These are phyloP conservation scores for Sepiola atlantica DNA, from an alignment of 2,888 invertebrate genomes.

Conservation along the genomic window DNA sequence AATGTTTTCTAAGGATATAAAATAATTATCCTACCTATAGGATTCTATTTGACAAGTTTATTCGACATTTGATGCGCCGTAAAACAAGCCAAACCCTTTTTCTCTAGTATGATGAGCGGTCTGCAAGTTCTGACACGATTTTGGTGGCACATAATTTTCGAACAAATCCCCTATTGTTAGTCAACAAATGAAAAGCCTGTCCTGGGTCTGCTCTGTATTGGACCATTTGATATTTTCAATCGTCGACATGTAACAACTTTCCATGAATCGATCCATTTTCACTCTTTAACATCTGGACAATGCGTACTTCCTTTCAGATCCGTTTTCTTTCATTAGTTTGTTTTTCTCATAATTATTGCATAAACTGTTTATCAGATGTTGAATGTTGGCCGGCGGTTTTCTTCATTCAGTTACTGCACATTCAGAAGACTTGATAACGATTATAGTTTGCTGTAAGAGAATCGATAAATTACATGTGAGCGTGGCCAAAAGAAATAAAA, in stretches of 20 bases:
- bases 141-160: background rate
- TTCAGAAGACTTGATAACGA: too few relatives aligned
- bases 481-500: too few relatives aligned
- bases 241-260: too few relatives aligned
- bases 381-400: too few relatives aligned
- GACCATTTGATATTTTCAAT: background rate
- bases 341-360: background rate
- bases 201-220: background rate
- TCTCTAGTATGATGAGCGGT: background rate
- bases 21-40: too few relatives aligned
- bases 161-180: background rate
- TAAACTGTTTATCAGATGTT: background rate
- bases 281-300: background rate
- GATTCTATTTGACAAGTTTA: too few relatives aligned
- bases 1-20: too few relatives aligned
- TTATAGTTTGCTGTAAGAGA: too few relatives aligned
- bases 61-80: too few relatives aligned
- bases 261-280: background rate
- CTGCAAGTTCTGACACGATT: background rate
- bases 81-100: too few relatives aligned
- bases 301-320: background rate
- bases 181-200: background rate
- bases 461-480: too few relatives aligned
- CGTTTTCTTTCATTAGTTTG: background rate
- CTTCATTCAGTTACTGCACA: too few relatives aligned